Evolutionary conservation across 2,888 invertebrate species (phyloP).

Genomic region (Malthinus seriepunctatus): DNA sequence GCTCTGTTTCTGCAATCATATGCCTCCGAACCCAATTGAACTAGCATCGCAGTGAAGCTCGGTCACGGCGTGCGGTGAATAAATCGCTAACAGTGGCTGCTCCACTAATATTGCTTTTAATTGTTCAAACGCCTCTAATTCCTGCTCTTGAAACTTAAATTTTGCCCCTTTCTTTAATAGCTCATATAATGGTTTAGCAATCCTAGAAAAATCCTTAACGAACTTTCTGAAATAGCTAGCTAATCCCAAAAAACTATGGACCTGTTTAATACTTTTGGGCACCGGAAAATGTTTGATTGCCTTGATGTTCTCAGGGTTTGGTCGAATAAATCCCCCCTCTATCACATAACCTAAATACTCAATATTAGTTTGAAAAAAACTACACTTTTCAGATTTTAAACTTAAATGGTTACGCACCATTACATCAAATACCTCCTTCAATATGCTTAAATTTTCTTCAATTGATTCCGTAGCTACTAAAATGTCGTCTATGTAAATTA

Average conservation of each 20-base stretch:
- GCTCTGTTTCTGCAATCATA: slow-evolving; percentile 42
- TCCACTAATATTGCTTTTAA: slow-evolving; percentile 21
- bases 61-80: slow-evolving; percentile 28
- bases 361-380: slow-evolving; percentile 27
- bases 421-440: background rate
- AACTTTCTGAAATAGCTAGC: no score
- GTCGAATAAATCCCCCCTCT: slow-evolving; percentile 28
- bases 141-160: slow-evolving; percentile 23
- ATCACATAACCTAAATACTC: slow-evolving; percentile 34
- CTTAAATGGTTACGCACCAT: background rate
- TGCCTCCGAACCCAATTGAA: slow-evolving; percentile 39
- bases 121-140: slow-evolving; percentile 11
- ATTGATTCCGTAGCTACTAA: no score
- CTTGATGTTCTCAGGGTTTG: no score
- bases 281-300: no score
- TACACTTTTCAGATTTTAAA: slow-evolving; percentile 29
- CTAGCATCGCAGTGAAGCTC: slow-evolving; percentile 47
- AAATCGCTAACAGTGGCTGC: slow-evolving; percentile 32
- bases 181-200: slow-evolving; percentile 33
- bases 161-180: slow-evolving; percentile 19
- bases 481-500: no score
- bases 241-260: no score
- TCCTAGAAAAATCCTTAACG: no score
- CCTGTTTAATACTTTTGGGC: no score
- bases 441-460: no score